Percentiles rank a stretch among this genome's conserved stretches.
Evolutionary conservation across 2,113 vertebrate genomes (phyloP).

Genomic region (Halcyon senegalensis): DNA sequence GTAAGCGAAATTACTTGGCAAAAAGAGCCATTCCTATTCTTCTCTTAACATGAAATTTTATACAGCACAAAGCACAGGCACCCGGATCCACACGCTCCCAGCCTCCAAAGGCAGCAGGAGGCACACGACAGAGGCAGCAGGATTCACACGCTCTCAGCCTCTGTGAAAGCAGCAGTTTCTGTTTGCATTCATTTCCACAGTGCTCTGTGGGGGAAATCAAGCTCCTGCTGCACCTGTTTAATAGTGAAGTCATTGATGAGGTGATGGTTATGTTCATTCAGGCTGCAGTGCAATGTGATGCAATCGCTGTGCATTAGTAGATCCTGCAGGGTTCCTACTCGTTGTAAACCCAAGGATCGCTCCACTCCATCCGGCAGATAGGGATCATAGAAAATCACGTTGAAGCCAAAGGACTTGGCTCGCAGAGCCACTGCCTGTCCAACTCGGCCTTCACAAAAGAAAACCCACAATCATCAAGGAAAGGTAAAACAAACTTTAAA

Average conservation of each 20-base stretch:
- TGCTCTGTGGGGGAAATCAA: conserved; percentile 55
- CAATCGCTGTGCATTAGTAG: conserved; percentile 92
- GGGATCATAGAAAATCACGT: conserved; percentile 90
- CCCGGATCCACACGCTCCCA: conserved; percentile 32
- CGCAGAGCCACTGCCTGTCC: conserved; percentile 90
- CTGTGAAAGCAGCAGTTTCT: conserved; percentile 60
- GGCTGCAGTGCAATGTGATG: conserved; percentile 90
- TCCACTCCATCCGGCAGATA: conserved; percentile 91
- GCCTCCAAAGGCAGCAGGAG: conserved; percentile 50
- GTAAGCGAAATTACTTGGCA: not conserved
- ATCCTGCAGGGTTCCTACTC: conserved; percentile 90
- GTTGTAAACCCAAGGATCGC: conserved; percentile 87
- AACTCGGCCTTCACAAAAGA: conserved; percentile 82
- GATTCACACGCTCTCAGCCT: conserved; percentile 64
- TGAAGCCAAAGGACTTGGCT: conserved; percentile 90
- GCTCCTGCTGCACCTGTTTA: conserved; percentile 85
- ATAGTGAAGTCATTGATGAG: conserved; percentile 95
- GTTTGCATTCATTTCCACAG: conserved; percentile 62
- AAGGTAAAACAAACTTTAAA: conserved; percentile 54
- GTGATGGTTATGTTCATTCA: conserved; percentile 94
- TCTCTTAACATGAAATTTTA: not conserved
- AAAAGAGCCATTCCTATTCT: not conserved
- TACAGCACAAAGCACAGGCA: conserved; percentile 58
- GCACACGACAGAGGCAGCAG: conserved; percentile 60
- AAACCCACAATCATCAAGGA: conserved; percentile 66